Base-by-base conservation (phyloP, 2,797 vertebrate genomes). In the Lophotriccus pileatus region DNA sequence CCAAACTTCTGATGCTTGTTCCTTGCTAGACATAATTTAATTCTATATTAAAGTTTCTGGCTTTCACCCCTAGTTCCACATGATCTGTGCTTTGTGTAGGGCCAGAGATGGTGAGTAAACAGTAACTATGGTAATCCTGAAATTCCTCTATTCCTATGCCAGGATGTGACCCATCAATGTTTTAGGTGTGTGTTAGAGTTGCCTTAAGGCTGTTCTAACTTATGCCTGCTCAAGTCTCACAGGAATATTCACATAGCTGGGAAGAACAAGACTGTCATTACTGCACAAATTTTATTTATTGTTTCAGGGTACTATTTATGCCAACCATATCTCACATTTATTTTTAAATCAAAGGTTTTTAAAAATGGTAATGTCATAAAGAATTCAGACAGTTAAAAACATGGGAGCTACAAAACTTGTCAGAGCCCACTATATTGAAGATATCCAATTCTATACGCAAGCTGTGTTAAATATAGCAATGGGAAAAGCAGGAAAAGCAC, bases 1-100 rank as follows among this genome's bases (percentile, higher is more conserved):
- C 85, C 96, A 94, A 64, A 94, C 52, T 91, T 91, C 52, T 91
- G 85, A 80, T 88, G 79, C 30, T 56, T 67, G 37, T 76, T 94
- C 37, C 87, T 94, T 86, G 30, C 63, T 87, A 93, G 62, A 49
- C 63, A 58, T 90, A 88, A 80, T 60, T 90, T 94, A 84, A 90
- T 91, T 81, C 36, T 68, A 37, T 80, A 90, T 91, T 87, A 82
- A 90, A 87, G 8, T 92, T 84, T 64, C 67, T 93, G 84, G 67
- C 82, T 79, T 91, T 88, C 28, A 58, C 41, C n/a, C 12, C 0
- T 55, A 82, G 19, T 53, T 94, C 64, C 46, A 23, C 47, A 84
- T 55, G 77, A 89, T 76, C 66, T 87, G 24, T 67, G 36, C 30
- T 79, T 80, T 86, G 52, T 58, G 52, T 70, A 92, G n/a, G 55